These are phyloP conservation scores for Amblyjoppa fuscipennis DNA, from an alignment of 2,888 invertebrate species.

Conservation along the genomic window DNA sequence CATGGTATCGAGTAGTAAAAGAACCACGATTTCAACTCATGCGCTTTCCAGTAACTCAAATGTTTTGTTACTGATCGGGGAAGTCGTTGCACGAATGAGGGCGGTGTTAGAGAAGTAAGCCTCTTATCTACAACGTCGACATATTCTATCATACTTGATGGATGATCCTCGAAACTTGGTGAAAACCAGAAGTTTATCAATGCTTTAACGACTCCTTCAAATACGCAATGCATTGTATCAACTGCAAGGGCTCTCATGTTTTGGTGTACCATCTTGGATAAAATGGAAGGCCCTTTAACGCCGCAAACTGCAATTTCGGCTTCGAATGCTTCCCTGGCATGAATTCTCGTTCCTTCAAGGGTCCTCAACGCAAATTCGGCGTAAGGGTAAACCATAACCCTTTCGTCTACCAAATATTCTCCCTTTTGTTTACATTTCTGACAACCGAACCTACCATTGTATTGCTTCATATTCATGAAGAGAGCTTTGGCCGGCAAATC, in stretches of 20 bases:
- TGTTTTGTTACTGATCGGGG: constrained; percentile 36
- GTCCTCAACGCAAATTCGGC: constrained; percentile 11
- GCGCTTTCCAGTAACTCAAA: constrained; percentile 35
- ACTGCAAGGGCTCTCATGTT: constrained; percentile 58
- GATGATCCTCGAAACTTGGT: constrained; percentile 6
- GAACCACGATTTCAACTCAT: constrained; percentile 46
- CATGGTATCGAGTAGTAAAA: constrained; percentile 51
- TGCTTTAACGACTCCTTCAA: constrained; percentile 58
- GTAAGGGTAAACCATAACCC: not conserved
- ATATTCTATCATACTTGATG: constrained; percentile 47
- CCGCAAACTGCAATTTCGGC: constrained; percentile 17
- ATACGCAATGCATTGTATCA: constrained; percentile 68
- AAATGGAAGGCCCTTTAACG: constrained; percentile 64
- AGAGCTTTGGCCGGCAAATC: constrained; percentile 54
- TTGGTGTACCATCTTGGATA: constrained; percentile 46
- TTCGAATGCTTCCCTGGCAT: constrained; percentile 1
- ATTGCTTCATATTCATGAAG: constrained; percentile 50
- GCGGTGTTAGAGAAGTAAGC: constrained; percentile 32
- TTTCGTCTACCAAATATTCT: not conserved
- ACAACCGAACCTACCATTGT: constrained; percentile 41
- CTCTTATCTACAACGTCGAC: constrained; percentile 29
- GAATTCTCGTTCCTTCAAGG: not conserved
- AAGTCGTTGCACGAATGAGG: constrained; percentile 30
- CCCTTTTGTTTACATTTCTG: constrained; percentile 27
- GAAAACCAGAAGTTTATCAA: constrained; percentile 62